Evolutionary conservation across 2,888 invertebrate genomes (phyloP), one percentile per base, ranked within the genome.

Genomic region (Phanerotoma sp.): DNA sequence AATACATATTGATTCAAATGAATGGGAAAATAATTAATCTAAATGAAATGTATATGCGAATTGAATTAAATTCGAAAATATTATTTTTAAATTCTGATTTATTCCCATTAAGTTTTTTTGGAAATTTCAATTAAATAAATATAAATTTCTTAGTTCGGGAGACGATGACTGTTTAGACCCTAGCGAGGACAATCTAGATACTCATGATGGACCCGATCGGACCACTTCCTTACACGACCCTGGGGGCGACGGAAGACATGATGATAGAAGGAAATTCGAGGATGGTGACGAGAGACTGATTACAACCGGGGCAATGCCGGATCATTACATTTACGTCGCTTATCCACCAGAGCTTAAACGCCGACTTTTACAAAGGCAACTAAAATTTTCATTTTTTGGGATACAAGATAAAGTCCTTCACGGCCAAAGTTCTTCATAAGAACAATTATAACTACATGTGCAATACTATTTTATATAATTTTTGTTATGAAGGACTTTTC

Each of bases 261-360:
- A 65, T 16, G 71, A 69, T 11, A 65, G 72, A 25, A 57, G 62
- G 13, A 72, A 73, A 58, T 63, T 63, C 30, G 72, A 74, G 7
- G 62, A 65, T 3, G 65, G 62, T 6, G 72, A 70, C 16, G 70
- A 70, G 20, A 54, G 65, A 25, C 35, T 66, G 25, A 64, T 69
- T 6, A 61, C 69, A n/a, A 66, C 62, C 51, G 71, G 71, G 21
- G 71, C 72, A 4, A 65, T 70, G 65, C 69, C 73, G n/a, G 79
- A 79, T 62, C 88, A 88, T 75, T 92, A 91, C 77, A 91, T 92
- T 71, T 92, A 91, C 78, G 91, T 91, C 66, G 89, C 90, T 50
- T 92, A 91, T 82, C 92, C 92, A 65, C 91, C 91, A 33, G 91
- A 92, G 78, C 81, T 92, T 60, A 91, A 92, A 78, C 84, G 91